Evolutionary conservation across 2,113 vertebrate species (phyloP), one percentile per base, ranked within the genome.

Genomic region (Grallaria varia): DNA sequence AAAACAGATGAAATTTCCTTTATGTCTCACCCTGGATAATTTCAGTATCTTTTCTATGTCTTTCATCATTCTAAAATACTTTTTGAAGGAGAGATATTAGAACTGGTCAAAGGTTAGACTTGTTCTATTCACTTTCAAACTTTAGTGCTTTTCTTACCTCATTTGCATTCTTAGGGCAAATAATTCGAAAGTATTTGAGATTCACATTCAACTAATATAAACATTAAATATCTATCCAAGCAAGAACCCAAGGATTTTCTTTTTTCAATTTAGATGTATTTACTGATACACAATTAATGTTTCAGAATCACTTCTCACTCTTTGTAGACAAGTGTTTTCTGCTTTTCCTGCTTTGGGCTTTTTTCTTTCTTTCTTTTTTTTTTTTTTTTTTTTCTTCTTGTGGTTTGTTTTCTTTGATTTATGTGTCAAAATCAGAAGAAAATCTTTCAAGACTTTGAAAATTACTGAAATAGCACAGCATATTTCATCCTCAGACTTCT

Each of bases 391-490:
- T 52, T 72, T 66, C 14, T 64, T 80, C 56, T 44, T 37, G 27
- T 74, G 37, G 50, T 71, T 89, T 84, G 9, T 76, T 74, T 52
- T 50, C 20, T 90, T 88, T 84, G 42, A 73, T 90, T 59, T 89
- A 47, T 86, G n/a, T 66, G 30, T 89, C 6, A 4, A 72, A 96
- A 91, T 42, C 21, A 52, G 71, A 86, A 74, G 60, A 85, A 89
- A 79, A 64, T 60, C 76, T 93, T 81, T 55, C 56, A 78, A 42
- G 75, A 50, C n/a, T 74, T 76, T 49, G 35, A 80, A 96, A 88
- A 88, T 77, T 84, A 67, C 60, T 64, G 68, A 75, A 92, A 85
- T 77, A 90, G 64, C n/a, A 53, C 24, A 84, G 19, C 23, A 49
- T 84, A 78, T 31, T 86, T 84, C 60, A 90, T 92, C 78, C 33